Evolutionary conservation across 2,888 invertebrate genomes (phyloP).

Genomic region (Petrolisthes manimaculis): DNA sequence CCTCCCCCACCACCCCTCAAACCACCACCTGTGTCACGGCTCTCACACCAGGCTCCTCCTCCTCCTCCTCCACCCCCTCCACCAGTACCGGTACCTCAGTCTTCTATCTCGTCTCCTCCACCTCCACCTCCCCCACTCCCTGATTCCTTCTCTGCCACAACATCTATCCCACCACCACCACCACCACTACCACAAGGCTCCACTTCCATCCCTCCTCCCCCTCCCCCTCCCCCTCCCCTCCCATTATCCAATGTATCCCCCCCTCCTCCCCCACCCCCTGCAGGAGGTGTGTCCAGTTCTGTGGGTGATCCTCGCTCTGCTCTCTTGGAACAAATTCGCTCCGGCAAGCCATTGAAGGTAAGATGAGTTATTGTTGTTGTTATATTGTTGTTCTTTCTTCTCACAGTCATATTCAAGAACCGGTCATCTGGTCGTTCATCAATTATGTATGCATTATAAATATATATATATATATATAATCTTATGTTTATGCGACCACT

Average conservation of each 20-base stretch:
- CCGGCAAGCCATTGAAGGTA: slow-evolving; percentile 11
- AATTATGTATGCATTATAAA: neutral
- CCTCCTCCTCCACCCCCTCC: neutral
- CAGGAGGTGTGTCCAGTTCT: neutral
- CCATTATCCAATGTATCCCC: neutral
- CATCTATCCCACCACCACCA: neutral
- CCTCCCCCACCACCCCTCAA: slow-evolving; percentile 7
- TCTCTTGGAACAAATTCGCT: neutral
- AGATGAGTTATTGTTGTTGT: neutral
- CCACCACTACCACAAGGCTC: neutral
- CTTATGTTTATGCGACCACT: no score
- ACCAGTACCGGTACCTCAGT: neutral
- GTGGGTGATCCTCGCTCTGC: neutral
- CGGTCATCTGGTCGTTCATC: no score
- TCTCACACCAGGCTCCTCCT: neutral
- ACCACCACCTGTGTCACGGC: neutral
- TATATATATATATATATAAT: neutral
- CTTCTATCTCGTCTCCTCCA: neutral
- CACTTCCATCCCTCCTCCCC: neutral
- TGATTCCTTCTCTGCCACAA: neutral
- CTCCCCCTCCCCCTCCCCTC: neutral
- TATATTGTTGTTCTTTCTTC: neutral
- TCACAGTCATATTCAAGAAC: no score
- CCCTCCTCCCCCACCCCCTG: neutral
- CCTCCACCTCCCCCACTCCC: neutral